A percentile compares a stretch with the other conserved stretches of the same genome.
Conservation (phyloP, 1,140 invertebrate genomes). For the Zaprionus taronus region DNA sequence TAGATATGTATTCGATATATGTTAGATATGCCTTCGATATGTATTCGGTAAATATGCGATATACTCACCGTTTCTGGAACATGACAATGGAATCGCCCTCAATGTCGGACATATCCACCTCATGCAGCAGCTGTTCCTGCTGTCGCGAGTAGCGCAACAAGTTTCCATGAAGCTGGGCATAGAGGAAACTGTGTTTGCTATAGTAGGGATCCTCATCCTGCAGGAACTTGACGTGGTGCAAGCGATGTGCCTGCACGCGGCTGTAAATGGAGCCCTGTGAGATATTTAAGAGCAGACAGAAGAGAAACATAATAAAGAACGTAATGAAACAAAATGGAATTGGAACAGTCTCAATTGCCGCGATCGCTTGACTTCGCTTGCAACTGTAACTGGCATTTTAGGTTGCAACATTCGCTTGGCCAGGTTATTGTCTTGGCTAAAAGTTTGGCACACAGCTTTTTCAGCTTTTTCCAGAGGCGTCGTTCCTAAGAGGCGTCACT, state of each 20-base stretch:
- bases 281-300: background rate
- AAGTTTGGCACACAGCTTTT: background rate
- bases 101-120: constrained; percentile 94
- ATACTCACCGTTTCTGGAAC: constrained; percentile 89
- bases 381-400: constrained; percentile 7
- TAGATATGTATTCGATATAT: too few relatives aligned
- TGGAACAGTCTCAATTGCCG: background rate
- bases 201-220: constrained; percentile 97
- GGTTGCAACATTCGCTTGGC: constrained; percentile 3
- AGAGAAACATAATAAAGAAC: background rate
- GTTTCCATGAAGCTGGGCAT: constrained; percentile 91
- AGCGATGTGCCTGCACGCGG: constrained; percentile 92
- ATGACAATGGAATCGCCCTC: constrained; percentile 92
- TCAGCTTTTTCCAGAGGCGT: constrained; percentile 23
- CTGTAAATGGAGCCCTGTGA: constrained; percentile 89
- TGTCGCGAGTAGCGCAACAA: constrained; percentile 89
- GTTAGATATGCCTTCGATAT: too few relatives aligned
- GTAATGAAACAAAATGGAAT: background rate
- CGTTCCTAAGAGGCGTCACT: constrained; percentile 55
- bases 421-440: constrained; percentile 55
- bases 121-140: constrained; percentile 88
- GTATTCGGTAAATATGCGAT: background rate
- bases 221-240: constrained; percentile 95
- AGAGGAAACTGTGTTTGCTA: constrained; percentile 93
- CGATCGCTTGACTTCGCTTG: background rate